These are phyloP conservation scores for Cataglyphis hispanica DNA, from an alignment of 1,140 invertebrate species.

Conservation along the genomic window DNA sequence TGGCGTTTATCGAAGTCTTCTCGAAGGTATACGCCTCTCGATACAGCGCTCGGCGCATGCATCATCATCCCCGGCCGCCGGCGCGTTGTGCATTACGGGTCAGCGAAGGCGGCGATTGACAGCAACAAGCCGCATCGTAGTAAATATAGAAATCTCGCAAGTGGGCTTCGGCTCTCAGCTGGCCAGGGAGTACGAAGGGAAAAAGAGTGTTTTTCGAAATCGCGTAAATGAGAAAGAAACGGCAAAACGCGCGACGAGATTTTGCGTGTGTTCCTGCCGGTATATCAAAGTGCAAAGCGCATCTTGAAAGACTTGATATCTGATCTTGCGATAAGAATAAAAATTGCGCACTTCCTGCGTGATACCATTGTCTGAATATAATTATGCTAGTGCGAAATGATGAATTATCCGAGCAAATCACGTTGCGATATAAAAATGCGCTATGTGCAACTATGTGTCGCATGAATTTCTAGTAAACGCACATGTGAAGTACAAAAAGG, in stretches of 20 bases:
- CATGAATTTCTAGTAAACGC: not conserved
- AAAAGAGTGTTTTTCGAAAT: constrained; percentile 30
- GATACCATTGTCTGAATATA: not conserved
- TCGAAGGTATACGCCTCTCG: constrained; percentile 43
- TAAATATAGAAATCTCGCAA: constrained; percentile 55
- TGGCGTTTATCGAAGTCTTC: constrained; percentile 50
- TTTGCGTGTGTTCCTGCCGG: not conserved
- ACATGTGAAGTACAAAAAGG: not conserved
- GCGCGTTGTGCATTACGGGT: constrained; percentile 60
- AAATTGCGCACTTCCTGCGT: not conserved
- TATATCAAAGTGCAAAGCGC: not conserved
- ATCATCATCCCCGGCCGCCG: constrained; percentile 42
- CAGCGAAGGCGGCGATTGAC: constrained; percentile 51
- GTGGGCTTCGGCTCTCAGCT: constrained; percentile 28
- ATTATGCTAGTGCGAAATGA: not conserved
- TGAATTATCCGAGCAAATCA: not conserved
- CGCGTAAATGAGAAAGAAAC: constrained; percentile 18
- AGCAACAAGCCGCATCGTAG: not conserved
- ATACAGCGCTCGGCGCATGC: constrained; percentile 55
- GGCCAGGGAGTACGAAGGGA: constrained; percentile 40
- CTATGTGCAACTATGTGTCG: not conserved
- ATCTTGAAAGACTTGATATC: not conserved
- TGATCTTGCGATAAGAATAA: not conserved
- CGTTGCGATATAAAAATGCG: not conserved
- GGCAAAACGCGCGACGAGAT: not conserved